Evolutionary conservation across 2,113 vertebrate species (phyloP).

Genomic region (Pseudorhombus dupliciocellatus): DNA sequence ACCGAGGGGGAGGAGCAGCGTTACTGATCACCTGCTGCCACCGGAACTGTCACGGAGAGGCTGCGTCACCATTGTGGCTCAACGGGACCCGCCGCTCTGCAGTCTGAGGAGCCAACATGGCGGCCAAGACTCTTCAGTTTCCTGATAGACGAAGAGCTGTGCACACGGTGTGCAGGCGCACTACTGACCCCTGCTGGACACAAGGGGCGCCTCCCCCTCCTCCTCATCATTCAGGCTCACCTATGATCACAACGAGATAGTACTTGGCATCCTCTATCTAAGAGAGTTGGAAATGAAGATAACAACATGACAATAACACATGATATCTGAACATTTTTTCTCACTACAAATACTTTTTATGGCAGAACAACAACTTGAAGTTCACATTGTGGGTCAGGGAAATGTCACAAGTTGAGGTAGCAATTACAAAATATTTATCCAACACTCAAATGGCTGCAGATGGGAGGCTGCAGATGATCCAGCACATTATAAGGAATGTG

Average conservation of each 20-base stretch:
- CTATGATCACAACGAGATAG: too few species aligned
- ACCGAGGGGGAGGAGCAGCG: slow-evolving; percentile 35
- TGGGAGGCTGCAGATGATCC: not conserved
- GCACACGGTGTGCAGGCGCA: not conserved
- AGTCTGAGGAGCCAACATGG: slow-evolving; percentile 60
- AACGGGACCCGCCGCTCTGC: not conserved
- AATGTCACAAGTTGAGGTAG: slow-evolving; percentile 49
- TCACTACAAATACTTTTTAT: slow-evolving; percentile 18
- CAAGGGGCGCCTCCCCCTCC: not conserved
- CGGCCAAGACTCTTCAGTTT: slow-evolving; percentile 25
- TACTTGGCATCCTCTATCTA: too few species aligned
- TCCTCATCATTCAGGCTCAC: too few species aligned
- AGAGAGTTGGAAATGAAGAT: not conserved
- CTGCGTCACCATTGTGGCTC: slow-evolving; percentile 67
- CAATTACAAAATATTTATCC: not conserved
- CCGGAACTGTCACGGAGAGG: slow-evolving; percentile 50
- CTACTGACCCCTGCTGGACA: slow-evolving; percentile 54
- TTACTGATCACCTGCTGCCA: slow-evolving; percentile 67
- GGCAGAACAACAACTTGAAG: not conserved
- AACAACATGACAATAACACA: not conserved
- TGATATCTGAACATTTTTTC: not conserved
- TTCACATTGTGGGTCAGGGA: not conserved
- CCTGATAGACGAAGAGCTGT: slow-evolving; percentile 1
- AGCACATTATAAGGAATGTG: not conserved
- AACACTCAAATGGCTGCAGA: slow-evolving; percentile 1